Base-by-base conservation (phyloP, 30 jellyfish, hydroid and myxozoan species). In the Catostylus mosaicus region DNA sequence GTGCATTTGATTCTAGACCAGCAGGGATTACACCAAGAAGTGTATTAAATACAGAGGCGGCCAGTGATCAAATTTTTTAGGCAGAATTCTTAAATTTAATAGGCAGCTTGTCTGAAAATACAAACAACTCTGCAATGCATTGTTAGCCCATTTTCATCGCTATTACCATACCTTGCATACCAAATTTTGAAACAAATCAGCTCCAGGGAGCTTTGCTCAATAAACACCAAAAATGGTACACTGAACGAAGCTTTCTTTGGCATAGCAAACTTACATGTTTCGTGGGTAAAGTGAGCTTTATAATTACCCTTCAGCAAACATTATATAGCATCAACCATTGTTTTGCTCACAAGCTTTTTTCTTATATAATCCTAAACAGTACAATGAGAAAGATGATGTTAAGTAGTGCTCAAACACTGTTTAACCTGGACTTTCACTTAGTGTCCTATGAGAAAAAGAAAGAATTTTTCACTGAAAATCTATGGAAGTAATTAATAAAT, bases 291-390 rank as follows among this genome's bases (percentile, higher is more conserved):
- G 65, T 59, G 92, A 70, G 86, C 86, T 67, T 45, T 82, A 67
- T 48, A 60, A 82, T 68, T 67, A 82, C 82, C 92, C 86, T 59
- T 82, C 92, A 68, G 92, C 92, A 70, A 82, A 82, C 86, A 67
- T 68, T 82, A 32, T 68, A 54, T 82, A 68, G 33, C 92, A 56
- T 82, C 92, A 82, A 82, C 92, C 92, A 82, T 50, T 82, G 92
- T 68, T 69, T 82, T 63, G 92, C 74, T 82, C 85, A 82, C 76
- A 74, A 82, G 77, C 91, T 23, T 68, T 80, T 82, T 82, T 70
- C 86, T 82, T 67, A 82, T 48, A 82, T 68, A 82, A 70, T 52
- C 92, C 92, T 82, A 82, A 32, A 70, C 82, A 40, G 86, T 69
- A 82, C 92, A 82, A 82, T 57, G 84, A 69, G 84, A 82, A 74